Conservation (phyloP, 1,140 invertebrate genomes). For the Grapholita molesta region DNA sequence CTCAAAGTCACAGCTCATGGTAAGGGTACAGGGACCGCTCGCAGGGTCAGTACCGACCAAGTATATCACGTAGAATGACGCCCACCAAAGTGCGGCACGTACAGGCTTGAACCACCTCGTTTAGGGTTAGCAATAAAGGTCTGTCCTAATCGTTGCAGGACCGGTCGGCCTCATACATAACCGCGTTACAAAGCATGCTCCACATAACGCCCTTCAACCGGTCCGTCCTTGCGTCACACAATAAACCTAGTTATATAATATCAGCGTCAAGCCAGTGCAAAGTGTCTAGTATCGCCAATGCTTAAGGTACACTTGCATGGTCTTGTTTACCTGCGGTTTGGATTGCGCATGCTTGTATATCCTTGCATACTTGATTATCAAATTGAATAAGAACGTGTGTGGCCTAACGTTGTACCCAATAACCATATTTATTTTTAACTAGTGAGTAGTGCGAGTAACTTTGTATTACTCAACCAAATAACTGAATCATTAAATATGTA, state of each 20-base stretch:
- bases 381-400: neutral
- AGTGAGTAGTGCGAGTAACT: too few relatives aligned
- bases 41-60: neutral
- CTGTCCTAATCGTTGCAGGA: neutral
- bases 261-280: neutral
- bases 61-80: neutral
- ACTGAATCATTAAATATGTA: too few relatives aligned
- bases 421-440: too few relatives aligned
- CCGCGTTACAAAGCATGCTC: neutral
- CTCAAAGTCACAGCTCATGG: too few relatives aligned
- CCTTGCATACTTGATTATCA: neutral
- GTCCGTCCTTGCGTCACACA: slow-evolving; percentile 2
- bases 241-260: neutral
- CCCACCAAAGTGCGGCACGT: neutral
- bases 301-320: neutral
- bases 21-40: neutral
- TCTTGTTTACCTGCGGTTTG: neutral
- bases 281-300: neutral
- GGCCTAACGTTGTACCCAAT: neutral
- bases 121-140: neutral
- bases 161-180: neutral
- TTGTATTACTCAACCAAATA: too few relatives aligned
- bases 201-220: slow-evolving; percentile 11
- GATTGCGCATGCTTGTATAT: neutral
- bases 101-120: neutral